Evolutionary conservation across 2,797 vertebrate genomes (phyloP).

Genomic region (Oreochromis mossambicus): DNA sequence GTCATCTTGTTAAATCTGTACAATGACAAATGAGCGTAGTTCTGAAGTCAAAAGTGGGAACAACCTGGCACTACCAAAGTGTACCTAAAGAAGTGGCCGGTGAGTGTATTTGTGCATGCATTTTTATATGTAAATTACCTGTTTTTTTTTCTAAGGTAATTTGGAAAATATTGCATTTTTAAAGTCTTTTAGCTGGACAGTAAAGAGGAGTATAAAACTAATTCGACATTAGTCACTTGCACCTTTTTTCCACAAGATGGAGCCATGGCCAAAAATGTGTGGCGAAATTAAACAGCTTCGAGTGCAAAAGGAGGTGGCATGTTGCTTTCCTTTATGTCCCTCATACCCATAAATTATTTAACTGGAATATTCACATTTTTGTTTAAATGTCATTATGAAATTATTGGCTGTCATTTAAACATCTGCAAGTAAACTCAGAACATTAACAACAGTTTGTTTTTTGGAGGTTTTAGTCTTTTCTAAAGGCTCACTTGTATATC

Average conservation of each 20-base stretch:
- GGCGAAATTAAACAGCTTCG: not conserved
- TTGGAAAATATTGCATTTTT: not conserved
- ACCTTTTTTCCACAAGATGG: conserved; percentile 42
- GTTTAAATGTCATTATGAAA: not conserved
- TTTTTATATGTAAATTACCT: not conserved
- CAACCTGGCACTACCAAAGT: not conserved
- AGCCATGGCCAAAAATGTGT: not conserved
- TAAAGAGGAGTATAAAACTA: not conserved
- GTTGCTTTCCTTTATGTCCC: not conserved
- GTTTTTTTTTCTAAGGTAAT: not conserved
- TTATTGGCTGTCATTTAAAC: not conserved
- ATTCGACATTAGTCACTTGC: not conserved
- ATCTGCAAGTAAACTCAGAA: not conserved
- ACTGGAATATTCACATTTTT: not conserved
- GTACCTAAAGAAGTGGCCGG: not conserved
- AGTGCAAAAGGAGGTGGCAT: not conserved
- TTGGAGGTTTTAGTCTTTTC: not conserved
- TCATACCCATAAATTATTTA: not conserved
- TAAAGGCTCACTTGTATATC: not conserved
- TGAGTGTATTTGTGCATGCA: not conserved
- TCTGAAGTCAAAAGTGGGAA: not conserved
- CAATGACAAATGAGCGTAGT: not conserved
- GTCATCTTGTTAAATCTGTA: not conserved
- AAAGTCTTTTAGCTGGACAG: not conserved
- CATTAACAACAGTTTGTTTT: not conserved